Base-by-base conservation (phyloP, 2,888 invertebrate species). In the Metacarcinus magister region DNA sequence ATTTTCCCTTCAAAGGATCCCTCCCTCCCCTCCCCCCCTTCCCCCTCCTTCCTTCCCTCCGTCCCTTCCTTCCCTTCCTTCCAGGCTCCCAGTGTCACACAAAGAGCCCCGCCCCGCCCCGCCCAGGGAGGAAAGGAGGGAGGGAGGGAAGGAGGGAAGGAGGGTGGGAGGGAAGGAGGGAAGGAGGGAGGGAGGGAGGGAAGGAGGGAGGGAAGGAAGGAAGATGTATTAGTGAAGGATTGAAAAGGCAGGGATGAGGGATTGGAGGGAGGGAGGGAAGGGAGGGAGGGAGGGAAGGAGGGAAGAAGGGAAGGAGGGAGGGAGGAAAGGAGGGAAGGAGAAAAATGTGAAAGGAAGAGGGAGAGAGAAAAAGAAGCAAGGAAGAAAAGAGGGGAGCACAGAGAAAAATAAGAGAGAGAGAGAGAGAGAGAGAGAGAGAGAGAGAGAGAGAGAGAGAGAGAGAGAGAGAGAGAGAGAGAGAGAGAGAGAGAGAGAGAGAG, bases 21-120 rank as follows among this genome's bases (percentile, higher is more conserved):
- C 46, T 44, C 75, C 67, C 46, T 28, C 92, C 95, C 46, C 75
- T 82, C 92, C 28, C 75, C 32, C 90, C 90, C 90, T 43, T 32
- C 44, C 19, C n/a, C 44, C n/a, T 91, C 16, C 23, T 67, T 67
- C 43, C 93, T 10, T 93, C 67, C 54, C 67, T 93, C 67, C 39
- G 39, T 43, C 19, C 39, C 23, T 39, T 43, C 82, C 39, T 54
- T 5, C 93, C 75, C 75, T n/a, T 44, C 39, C 28, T 2, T 23
- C 44, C 92, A 2, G 2, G n/a, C 82, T 10, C 48, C 28, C 46
- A 10, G 48, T 5, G 67, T 67, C 13, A 54, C 54, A 54, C 54
- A 54, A 54, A 54, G 54, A 54, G 54, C 44, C 44, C 43, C 75
- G 23, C 87, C 87, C 28, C n/a, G 28, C 44, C 28, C 46, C 46